phyloP scores from a whole-genome alignment of 1,140 invertebrate genomes.

The Panulirus ornatus region DNA sequence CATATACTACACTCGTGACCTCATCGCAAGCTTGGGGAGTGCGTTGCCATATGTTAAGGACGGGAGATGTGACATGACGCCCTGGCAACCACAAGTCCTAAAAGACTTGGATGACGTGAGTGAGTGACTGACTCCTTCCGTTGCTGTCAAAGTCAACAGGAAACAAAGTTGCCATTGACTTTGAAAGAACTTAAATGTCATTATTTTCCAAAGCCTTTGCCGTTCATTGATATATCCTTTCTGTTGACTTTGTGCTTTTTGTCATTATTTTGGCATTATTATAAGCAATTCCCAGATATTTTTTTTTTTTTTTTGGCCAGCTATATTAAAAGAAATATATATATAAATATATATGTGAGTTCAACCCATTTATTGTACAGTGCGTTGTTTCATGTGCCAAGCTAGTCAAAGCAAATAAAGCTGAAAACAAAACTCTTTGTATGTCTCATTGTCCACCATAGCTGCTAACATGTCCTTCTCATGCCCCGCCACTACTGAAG shows the following conservation, averaged over 20 bases:
- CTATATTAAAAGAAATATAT: not conserved
- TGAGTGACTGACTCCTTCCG: too few species aligned
- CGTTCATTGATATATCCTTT: not conserved
- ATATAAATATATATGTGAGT: slow-evolving; percentile 2
- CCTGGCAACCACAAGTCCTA: too few species aligned
- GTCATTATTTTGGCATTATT: not conserved
- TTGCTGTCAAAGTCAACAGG: too few species aligned
- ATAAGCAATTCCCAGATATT: not conserved
- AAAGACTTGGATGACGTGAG: too few species aligned
- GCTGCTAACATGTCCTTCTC: not conserved
- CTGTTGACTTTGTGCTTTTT: not conserved
- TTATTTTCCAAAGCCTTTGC: not conserved
- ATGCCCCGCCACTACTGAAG: not conserved
- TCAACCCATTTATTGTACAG: slow-evolving; percentile 35
- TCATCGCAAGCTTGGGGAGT: too few species aligned
- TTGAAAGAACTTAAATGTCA: not conserved
- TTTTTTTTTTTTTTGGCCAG: not conserved
- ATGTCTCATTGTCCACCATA: not conserved
- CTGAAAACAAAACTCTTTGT: slow-evolving; percentile 4
- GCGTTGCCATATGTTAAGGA: too few species aligned
- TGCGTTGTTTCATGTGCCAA: slow-evolving; percentile 62
- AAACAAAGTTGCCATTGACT: not conserved
- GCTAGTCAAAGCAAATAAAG: slow-evolving; percentile 48
- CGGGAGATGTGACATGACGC: too few species aligned
- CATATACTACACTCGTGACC: slow-evolving; percentile 1